Conservation (phyloP, 1,140 invertebrate genomes). For the Liolophura sinensis region DNA sequence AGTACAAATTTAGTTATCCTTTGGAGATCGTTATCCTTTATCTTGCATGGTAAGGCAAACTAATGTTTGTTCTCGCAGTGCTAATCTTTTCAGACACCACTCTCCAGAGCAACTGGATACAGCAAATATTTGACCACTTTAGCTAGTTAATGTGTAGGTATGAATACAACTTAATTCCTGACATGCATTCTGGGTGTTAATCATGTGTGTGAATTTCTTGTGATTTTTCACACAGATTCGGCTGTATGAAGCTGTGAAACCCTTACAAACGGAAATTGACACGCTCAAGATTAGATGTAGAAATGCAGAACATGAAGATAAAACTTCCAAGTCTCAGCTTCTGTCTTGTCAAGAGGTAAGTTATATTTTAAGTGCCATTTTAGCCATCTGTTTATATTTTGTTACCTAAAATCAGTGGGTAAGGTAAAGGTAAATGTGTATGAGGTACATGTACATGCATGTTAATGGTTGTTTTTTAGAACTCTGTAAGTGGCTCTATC, state of each 20-base stretch:
- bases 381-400: too few relatives aligned
- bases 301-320: slow-evolving; percentile 38
- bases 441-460: too few relatives aligned
- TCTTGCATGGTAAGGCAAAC: too few relatives aligned
- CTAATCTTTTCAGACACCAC: too few relatives aligned
- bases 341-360: slow-evolving; percentile 40
- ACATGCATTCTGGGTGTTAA: not conserved
- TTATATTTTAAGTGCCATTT: too few relatives aligned
- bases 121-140: not conserved
- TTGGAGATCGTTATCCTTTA: too few relatives aligned
- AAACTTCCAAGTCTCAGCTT: slow-evolving; percentile 30
- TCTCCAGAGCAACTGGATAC: not conserved
- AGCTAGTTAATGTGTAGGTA: not conserved
- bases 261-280: slow-evolving; percentile 46
- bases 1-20: too few relatives aligned
- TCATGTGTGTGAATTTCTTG: not conserved
- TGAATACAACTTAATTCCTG: not conserved
- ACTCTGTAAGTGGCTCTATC: too few relatives aligned
- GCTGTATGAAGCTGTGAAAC: slow-evolving; percentile 46
- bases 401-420: too few relatives aligned
- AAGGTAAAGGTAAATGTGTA: too few relatives aligned
- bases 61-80: too few relatives aligned
- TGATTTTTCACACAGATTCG: slow-evolving; percentile 39
- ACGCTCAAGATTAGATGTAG: slow-evolving; percentile 37
- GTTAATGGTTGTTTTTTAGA: too few relatives aligned